A percentile compares a stretch with the other conserved stretches of the same genome.
Evolutionary conservation across 2,113 vertebrate genomes (phyloP).

Genomic region (Stomatorhinus ivindoensis): DNA sequence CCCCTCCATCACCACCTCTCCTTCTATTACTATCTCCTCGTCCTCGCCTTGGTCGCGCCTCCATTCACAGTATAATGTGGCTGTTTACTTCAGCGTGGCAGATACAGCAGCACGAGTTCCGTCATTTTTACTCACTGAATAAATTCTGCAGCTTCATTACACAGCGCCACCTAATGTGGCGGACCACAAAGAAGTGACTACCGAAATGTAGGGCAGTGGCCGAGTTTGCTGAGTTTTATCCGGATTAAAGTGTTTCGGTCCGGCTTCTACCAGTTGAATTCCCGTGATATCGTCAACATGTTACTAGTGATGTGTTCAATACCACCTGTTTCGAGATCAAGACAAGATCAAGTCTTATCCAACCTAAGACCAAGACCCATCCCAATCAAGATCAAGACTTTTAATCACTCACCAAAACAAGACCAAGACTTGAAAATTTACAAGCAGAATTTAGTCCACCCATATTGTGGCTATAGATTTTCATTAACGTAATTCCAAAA

Average conservation of each 20-base stretch:
- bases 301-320: not conserved
- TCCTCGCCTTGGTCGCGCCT: constrained; percentile 38
- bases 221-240: not conserved
- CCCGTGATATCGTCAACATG: not conserved
- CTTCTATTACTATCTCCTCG: constrained; percentile 50
- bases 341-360: too few relatives aligned
- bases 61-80: constrained; percentile 38
- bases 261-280: not conserved
- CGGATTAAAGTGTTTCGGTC: not conserved
- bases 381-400: too few relatives aligned
- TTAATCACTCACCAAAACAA: too few relatives aligned
- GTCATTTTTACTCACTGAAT: not conserved
- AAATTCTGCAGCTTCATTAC: not conserved
- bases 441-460: too few relatives aligned
- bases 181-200: not conserved
- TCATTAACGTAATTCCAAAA: too few relatives aligned
- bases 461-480: too few relatives aligned
- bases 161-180: not conserved
- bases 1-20: constrained; percentile 39
- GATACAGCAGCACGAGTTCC: not conserved
- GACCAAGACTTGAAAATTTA: too few relatives aligned
- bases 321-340: too few relatives aligned
- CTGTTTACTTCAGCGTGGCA: not conserved
- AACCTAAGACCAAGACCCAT: too few relatives aligned
- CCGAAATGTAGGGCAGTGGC: not conserved